Base-by-base conservation (phyloP, 2,797 vertebrate species). In the Capromys pilorides region DNA sequence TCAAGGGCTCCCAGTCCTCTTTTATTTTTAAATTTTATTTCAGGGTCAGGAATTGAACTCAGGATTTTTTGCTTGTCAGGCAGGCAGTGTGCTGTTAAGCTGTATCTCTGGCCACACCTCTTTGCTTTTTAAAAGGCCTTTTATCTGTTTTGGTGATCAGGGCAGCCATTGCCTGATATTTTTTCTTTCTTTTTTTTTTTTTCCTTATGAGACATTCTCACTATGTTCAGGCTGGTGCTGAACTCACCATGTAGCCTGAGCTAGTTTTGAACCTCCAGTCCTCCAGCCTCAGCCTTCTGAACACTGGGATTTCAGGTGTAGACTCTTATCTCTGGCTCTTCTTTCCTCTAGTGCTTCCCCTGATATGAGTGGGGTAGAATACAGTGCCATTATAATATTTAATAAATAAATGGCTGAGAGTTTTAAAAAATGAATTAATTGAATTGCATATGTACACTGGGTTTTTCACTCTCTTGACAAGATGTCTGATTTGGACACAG, bases 121-220 rank as follows among this genome's bases (percentile, higher is more conserved):
- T 39, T 88, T 84, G 64, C 31, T 83, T 57, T 87, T 83, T 39
- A 61, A 84, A 93, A 88, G 77, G 24, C 24, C 69, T 86, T 86
- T 75, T 36, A 28, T 78, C 31, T 87, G 0, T 64, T 84, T 82
- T 61, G 41, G 88, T 67, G 64, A 85, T 85, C 67, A 54, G 90
- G 64, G 41, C 21, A 93, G 90, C 54, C 36, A 9, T 81, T 36
- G 62, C 85, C 67, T 77, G 69, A 49, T 45, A 13, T 36, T 41
- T 16, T 77, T 31, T 13, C 13, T 77, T 28, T 45, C 41, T 41
- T 77, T 8, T 31, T 49, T 71, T 71, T 10, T 22, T 18, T 33
- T 4, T 14, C 18, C 49, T 49, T 77, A 31, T 77, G 24, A 49
- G 73, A 73, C 22, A 41, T 11, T 73, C 22, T 73, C 39, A 41